Evolutionary conservation across 1,140 invertebrate species (phyloP).

Genomic region (Cyclina sinensis): DNA sequence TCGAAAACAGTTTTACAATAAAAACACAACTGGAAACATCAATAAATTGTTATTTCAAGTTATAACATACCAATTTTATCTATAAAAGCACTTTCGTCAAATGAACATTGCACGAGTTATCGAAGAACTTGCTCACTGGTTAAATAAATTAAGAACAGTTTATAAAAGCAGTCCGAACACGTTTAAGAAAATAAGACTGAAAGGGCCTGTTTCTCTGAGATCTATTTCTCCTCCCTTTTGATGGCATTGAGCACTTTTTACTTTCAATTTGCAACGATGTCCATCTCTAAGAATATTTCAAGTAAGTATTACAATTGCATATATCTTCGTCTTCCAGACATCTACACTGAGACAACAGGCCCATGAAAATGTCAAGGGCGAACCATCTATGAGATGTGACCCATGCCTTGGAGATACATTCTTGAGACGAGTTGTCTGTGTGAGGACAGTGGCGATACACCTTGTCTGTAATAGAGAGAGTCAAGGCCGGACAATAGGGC

Average conservation of each 20-base stretch:
- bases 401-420: slow-evolving; percentile 60
- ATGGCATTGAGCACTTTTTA: too few species aligned
- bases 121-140: background rate
- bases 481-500: slow-evolving; percentile 39
- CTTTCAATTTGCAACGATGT: too few species aligned
- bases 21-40: too few species aligned
- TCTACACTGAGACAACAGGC: background rate
- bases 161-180: background rate
- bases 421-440: slow-evolving; percentile 58
- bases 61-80: background rate
- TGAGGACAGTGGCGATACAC: slow-evolving; percentile 37
- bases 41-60: background rate
- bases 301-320: background rate
- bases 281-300: too few species aligned
- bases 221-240: too few species aligned
- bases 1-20: too few species aligned
- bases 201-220: too few species aligned
- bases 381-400: slow-evolving; percentile 31
- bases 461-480: slow-evolving; percentile 64
- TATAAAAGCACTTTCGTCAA: background rate
- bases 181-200: too few species aligned
- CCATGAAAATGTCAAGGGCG: background rate
- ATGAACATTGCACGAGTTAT: background rate
- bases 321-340: background rate
- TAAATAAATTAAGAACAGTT: background rate